Percentiles rank a stretch among this genome's conserved stretches.
Evolutionary conservation across 2,113 vertebrate genomes (phyloP).

Genomic region (Oreochromis aureus): DNA sequence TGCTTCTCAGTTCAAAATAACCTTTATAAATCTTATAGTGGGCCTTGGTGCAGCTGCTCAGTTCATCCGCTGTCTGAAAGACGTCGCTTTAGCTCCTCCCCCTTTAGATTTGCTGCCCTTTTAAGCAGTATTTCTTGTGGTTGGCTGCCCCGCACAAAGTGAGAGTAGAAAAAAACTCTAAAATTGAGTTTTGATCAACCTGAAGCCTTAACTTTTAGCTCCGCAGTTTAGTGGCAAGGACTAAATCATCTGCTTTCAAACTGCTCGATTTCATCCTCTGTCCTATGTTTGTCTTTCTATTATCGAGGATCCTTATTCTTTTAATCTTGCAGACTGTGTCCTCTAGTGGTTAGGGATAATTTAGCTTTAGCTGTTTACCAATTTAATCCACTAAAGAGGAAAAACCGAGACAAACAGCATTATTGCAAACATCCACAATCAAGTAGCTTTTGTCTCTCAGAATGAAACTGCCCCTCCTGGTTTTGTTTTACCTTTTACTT

Average conservation of each 20-base stretch:
- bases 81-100: neutral
- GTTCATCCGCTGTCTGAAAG: neutral
- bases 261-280: neutral
- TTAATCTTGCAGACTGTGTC: neutral
- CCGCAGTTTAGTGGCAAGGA: neutral
- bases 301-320: neutral
- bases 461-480: neutral
- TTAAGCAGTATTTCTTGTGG: neutral
- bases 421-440: conserved; percentile 1
- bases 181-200: neutral
- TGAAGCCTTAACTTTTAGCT: neutral
- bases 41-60: neutral
- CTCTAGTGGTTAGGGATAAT: neutral
- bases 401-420: neutral
- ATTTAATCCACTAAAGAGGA: conserved; percentile 31
- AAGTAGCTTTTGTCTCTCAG: neutral
- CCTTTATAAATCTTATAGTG: neutral
- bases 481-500: conserved; percentile 16
- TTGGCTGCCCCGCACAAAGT: neutral
- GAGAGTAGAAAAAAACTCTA: neutral
- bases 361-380: conserved; percentile 21
- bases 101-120: neutral
- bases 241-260: neutral
- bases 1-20: neutral
- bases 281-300: neutral